These are phyloP conservation scores for Allacma fusca DNA, from an alignment of 2,888 invertebrate genomes.

Conservation along the genomic window DNA sequence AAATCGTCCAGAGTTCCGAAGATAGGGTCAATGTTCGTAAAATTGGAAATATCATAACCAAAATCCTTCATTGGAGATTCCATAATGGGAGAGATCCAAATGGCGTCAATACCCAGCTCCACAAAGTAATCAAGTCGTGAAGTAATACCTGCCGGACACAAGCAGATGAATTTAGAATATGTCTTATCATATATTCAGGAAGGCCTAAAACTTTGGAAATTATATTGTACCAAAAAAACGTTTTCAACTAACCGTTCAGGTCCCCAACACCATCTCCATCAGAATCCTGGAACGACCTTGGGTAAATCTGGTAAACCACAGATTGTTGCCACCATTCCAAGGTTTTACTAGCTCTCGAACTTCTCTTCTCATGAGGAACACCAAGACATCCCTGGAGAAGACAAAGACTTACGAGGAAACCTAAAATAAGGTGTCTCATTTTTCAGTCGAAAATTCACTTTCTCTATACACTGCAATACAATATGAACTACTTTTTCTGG, in stretches of 20 bases:
- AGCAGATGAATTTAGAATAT: not conserved
- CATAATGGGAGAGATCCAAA: constrained; percentile 88
- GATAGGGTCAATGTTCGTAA: constrained; percentile 74
- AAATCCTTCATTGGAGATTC: constrained; percentile 84
- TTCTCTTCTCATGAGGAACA: no score
- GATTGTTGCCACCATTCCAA: constrained; percentile 84
- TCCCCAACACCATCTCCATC: constrained; percentile 87
- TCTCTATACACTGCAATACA: no score
- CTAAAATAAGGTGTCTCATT: no score
- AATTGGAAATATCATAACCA: constrained; percentile 87
- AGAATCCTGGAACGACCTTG: constrained; percentile 80
- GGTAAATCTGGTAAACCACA: constrained; percentile 68
- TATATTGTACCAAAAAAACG: no score
- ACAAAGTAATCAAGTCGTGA: constrained; percentile 68
- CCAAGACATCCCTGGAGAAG: no score
- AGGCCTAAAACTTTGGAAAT: no score
- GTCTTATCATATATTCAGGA: no score
- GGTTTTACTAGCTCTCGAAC: not conserved
- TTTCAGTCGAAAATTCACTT: no score
- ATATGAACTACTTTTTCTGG: no score
- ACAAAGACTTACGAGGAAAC: no score
- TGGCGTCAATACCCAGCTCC: constrained; percentile 75
- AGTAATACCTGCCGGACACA: constrained; percentile 64
- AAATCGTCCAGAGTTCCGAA: constrained; percentile 81
- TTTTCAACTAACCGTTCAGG: constrained; percentile 53